Conservation (phyloP, 2,113 vertebrate genomes). For the Microtus oregoni region DNA sequence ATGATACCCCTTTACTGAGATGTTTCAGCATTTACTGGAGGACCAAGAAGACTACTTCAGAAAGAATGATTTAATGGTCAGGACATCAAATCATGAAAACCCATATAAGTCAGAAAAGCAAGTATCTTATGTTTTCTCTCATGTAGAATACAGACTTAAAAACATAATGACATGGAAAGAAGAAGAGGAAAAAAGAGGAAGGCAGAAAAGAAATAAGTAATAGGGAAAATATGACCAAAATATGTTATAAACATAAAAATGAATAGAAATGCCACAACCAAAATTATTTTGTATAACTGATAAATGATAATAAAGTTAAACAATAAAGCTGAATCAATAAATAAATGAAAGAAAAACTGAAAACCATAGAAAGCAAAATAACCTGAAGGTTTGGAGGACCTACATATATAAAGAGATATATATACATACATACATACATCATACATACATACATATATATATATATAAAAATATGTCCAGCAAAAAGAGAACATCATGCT, state of each 20-base stretch:
- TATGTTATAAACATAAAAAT: background rate
- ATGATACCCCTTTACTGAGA: background rate
- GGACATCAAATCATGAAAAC: background rate
- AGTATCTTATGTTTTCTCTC: background rate
- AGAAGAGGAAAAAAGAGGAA: background rate
- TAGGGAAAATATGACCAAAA: background rate
- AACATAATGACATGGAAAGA: background rate
- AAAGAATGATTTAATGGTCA: background rate
- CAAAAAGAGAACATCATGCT: background rate
- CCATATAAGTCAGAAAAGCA: background rate
- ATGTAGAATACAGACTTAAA: background rate
- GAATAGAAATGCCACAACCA: background rate
- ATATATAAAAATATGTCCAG: background rate
- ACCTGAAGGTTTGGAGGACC: background rate
- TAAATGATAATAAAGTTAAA: background rate
- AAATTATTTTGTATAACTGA: background rate
- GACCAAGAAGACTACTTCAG: constrained; percentile 24
- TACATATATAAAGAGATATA: background rate
- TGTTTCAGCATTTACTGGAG: background rate
- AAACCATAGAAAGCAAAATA: constrained; percentile 44
- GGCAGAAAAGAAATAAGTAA: background rate
- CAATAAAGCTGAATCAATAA: background rate
- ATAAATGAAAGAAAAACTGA: background rate
- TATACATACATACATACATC: too few relatives aligned
- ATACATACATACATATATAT: background rate